phyloP scores from a whole-genome alignment of 2,888 invertebrate genomes.

The Eubasilissa splendida region DNA sequence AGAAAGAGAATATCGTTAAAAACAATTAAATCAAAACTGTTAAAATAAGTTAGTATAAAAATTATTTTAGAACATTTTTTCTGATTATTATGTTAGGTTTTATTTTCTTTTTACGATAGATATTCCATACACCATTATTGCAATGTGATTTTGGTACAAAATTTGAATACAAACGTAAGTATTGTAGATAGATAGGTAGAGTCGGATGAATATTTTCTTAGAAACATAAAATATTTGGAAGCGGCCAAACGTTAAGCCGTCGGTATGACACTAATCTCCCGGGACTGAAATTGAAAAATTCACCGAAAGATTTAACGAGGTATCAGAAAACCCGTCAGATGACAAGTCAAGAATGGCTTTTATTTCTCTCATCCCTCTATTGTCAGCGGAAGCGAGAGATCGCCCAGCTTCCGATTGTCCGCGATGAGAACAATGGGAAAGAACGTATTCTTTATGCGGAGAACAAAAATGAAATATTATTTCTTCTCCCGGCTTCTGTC shows the following conservation, averaged over 20 bases:
- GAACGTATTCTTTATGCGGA: conserved; percentile 42
- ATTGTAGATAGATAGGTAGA: no score
- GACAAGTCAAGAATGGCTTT: conserved; percentile 34
- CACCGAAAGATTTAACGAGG: conserved; percentile 36
- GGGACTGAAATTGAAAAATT: conserved; percentile 30
- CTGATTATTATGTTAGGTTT: no score
- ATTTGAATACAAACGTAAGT: no score
- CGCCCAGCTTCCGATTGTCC: conserved; percentile 43
- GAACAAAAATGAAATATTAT: conserved; percentile 54
- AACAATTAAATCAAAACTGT: no score
- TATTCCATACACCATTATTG: no score
- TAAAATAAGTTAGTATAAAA: no score
- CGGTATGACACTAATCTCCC: conserved; percentile 33
- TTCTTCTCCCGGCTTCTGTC: conserved; percentile 40
- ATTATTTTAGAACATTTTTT: no score
- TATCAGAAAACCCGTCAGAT: conserved; percentile 6
- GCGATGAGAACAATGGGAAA: conserved; percentile 38
- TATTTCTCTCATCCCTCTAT: conserved; percentile 40
- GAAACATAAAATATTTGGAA: not conserved
- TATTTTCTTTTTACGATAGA: no score
- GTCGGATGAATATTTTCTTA: not conserved
- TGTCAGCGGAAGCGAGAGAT: conserved; percentile 42
- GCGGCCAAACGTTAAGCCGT: conserved; percentile 10
- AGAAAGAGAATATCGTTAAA: no score
- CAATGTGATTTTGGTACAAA: no score